phyloP scores from a whole-genome alignment of 2,113 vertebrate species.

The Psophia crepitans region DNA sequence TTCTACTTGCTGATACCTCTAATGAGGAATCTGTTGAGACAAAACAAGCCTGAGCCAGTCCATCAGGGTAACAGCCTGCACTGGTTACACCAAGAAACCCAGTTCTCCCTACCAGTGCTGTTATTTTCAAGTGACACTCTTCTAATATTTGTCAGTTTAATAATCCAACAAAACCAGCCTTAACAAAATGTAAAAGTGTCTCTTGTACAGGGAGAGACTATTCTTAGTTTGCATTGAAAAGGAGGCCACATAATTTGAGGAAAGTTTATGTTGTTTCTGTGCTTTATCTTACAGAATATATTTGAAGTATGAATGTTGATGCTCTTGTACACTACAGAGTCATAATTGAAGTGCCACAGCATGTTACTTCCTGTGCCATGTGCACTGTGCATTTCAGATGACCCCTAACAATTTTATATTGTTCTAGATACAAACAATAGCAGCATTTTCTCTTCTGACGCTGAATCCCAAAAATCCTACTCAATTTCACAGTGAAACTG shows the following conservation, averaged over 20 bases:
- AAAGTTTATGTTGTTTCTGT: background rate
- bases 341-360: background rate
- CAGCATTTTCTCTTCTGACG: background rate
- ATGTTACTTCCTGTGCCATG: background rate
- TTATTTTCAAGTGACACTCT: background rate
- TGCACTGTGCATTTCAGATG: background rate
- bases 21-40: background rate
- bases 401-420: background rate
- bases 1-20: background rate
- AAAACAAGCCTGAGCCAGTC: background rate
- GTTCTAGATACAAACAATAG: background rate
- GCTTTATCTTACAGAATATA: background rate
- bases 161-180: background rate
- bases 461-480: background rate
- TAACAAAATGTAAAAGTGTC: background rate
- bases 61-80: background rate
- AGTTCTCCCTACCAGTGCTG: background rate
- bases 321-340: background rate
- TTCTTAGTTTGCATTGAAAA: background rate
- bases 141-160: background rate
- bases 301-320: background rate
- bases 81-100: background rate
- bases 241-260: accelerated
- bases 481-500: background rate
- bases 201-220: background rate